Base-by-base conservation (phyloP, 2,113 vertebrate species). In the Baryphthengus martii region DNA sequence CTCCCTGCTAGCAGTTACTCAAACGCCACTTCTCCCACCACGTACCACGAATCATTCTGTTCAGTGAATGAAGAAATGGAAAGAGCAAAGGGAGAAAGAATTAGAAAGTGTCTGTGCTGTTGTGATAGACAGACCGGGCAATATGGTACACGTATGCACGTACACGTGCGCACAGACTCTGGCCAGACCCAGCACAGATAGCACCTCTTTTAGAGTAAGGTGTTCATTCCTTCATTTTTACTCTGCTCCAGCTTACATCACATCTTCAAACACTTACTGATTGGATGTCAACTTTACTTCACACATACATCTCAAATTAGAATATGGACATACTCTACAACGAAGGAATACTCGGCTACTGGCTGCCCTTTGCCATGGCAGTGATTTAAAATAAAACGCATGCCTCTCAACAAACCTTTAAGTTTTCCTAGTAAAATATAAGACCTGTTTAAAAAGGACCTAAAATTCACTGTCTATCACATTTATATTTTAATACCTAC, bases 381-480 rank as follows among this genome's bases (percentile, higher is more conserved):
- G 76, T 62, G 77, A 92, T 81, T 89, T 82, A 79, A 85, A 79
- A n/a, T 4, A 61, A 61, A 61, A 24, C 3, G 16, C 40, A 20
- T 1, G 3, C 47, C 79, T 90, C 67, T 73, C 72, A 63, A 71
- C 59, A 88, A 81, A 56, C 17, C 53, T 75, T 66, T 56, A 9
- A 2, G 1, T 53, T 89, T 94, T 42, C 37, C 11, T 37, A 62
- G 33, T 58, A 83, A 94, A 92, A 85, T 72, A 84, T 0, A 14
- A 87, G 71, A 50, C 44, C 50, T 71, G 21, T 74, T 80, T 83
- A 61, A 89, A 92, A 89, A 62, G 31, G 40, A 80, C 68, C 84
- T 94, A 83, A 91, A 96, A 93, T 89, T 92, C 83, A 83, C 66
- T 76, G 67, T 62, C 82, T 39, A 52, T 86, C 76, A 65, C 61